Conservation (phyloP, 35 echinoderm and acorn worm genomes). For the Apostichopus japonicus region DNA sequence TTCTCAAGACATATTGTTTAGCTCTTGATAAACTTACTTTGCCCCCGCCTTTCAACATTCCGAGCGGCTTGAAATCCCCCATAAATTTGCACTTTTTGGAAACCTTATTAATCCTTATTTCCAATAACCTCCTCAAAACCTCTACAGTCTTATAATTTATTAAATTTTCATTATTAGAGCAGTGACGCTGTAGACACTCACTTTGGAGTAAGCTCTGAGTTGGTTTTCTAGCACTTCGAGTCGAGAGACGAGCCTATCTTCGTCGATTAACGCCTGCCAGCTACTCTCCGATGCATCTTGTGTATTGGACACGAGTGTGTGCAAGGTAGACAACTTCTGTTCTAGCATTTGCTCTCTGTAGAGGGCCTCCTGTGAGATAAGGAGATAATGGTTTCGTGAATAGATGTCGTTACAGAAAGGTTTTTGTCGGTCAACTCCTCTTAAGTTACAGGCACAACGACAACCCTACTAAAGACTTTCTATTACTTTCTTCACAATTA, state of each 20-base stretch:
- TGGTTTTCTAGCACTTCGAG: slow-evolving; percentile 96
- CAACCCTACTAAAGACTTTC: too few relatives aligned
- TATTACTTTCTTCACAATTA: too few relatives aligned
- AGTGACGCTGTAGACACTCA: background rate
- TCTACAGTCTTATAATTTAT: background rate
- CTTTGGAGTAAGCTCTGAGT: slow-evolving; percentile 94
- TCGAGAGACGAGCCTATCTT: slow-evolving; percentile 90
- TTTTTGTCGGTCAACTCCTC: too few relatives aligned
- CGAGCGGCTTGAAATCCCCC: too few relatives aligned
- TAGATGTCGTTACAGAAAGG: too few relatives aligned
- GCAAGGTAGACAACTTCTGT: slow-evolving; percentile 88
- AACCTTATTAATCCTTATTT: too few relatives aligned
- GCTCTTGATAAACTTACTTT: too few relatives aligned
- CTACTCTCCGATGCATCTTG: slow-evolving; percentile 96
- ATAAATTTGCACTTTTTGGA: too few relatives aligned
- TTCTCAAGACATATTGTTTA: too few relatives aligned
- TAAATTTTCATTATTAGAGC: background rate
- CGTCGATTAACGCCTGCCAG: slow-evolving; percentile 99
- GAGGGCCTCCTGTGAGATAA: slow-evolving; percentile 81
- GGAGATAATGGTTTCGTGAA: background rate
- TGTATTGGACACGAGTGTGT: slow-evolving; percentile 80
- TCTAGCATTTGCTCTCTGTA: slow-evolving; percentile 98
- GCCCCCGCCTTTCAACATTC: too few relatives aligned
- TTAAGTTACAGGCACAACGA: too few relatives aligned
- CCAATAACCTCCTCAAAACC: too few relatives aligned